A percentile compares a stretch with the other conserved stretches of the same genome.
phyloP scores from a whole-genome alignment of 2,113 vertebrate species.

The Chiloscyllium plagiosum region DNA sequence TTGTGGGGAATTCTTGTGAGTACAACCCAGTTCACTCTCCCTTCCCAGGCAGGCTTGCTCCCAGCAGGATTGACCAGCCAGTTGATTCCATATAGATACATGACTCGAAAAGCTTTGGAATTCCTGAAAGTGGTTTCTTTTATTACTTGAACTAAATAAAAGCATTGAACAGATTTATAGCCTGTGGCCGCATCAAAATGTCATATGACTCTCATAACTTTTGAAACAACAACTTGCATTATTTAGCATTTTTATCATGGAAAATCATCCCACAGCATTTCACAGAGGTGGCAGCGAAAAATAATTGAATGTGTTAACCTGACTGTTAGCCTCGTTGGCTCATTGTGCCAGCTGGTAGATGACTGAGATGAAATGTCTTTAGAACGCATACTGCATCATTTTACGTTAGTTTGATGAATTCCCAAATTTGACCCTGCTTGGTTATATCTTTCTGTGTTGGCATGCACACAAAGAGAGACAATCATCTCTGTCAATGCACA shows the following conservation, averaged over 20 bases:
- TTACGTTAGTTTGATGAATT: slow-evolving; percentile 3
- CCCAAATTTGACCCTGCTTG: not conserved
- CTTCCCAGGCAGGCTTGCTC: no score
- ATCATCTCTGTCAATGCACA: not conserved
- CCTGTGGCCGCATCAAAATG: not conserved
- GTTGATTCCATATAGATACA: not conserved
- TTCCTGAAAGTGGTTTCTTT: not conserved
- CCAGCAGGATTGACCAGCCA: not conserved
- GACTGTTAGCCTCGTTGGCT: not conserved
- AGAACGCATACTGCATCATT: not conserved
- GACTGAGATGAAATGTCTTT: not conserved
- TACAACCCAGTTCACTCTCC: not conserved
- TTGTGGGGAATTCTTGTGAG: no score
- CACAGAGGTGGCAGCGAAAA: not conserved
- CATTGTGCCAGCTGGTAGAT: not conserved
- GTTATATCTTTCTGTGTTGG: not conserved
- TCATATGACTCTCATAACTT: not conserved
- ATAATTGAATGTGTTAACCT: not conserved
- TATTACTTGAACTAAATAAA: not conserved
- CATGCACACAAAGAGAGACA: not conserved
- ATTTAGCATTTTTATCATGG: slow-evolving; percentile 10
- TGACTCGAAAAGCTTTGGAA: not conserved
- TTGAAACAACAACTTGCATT: not conserved
- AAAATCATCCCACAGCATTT: not conserved
- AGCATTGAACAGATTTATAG: not conserved